These are phyloP conservation scores for Epizoanthus rinbou DNA, from an alignment of 92 coral and sea anemone genomes.

Conservation along the genomic window DNA sequence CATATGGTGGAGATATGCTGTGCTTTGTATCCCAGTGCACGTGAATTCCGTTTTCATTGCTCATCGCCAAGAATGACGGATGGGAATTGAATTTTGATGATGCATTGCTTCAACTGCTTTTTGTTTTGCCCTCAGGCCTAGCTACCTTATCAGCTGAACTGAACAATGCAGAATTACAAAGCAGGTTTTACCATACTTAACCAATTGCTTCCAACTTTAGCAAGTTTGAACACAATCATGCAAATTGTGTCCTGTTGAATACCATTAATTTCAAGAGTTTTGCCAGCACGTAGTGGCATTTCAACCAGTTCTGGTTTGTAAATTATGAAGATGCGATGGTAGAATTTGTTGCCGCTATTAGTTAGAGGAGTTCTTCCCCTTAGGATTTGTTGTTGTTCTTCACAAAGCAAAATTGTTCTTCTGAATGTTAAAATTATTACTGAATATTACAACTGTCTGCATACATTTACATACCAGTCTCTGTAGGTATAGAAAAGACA, in stretches of 20 bases:
- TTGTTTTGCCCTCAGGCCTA: conserved; percentile 4
- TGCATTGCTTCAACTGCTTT: neutral
- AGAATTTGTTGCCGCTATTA: neutral
- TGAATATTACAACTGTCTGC: no score
- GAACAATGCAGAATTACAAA: neutral
- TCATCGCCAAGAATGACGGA: neutral
- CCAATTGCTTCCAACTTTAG: neutral
- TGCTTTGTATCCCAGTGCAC: neutral
- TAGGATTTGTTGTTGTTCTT: neutral
- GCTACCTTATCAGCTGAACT: neutral
- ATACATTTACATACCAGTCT: neutral
- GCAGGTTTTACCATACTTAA: neutral
- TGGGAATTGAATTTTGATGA: neutral
- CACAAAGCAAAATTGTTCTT: neutral
- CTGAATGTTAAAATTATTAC: no score
- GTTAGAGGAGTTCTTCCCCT: neutral
- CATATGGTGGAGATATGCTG: neutral
- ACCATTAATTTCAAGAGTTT: neutral
- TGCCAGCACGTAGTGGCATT: neutral
- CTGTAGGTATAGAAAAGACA: neutral
- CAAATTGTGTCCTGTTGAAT: neutral
- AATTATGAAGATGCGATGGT: neutral
- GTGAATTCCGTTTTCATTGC: no score
- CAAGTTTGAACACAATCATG: neutral
- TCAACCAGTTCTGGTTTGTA: conserved; percentile 12